Percentiles rank a stretch among this genome's conserved stretches.
Evolutionary conservation across 2,113 vertebrate species (phyloP).

Genomic region (Eulacestoma nigropectus): DNA sequence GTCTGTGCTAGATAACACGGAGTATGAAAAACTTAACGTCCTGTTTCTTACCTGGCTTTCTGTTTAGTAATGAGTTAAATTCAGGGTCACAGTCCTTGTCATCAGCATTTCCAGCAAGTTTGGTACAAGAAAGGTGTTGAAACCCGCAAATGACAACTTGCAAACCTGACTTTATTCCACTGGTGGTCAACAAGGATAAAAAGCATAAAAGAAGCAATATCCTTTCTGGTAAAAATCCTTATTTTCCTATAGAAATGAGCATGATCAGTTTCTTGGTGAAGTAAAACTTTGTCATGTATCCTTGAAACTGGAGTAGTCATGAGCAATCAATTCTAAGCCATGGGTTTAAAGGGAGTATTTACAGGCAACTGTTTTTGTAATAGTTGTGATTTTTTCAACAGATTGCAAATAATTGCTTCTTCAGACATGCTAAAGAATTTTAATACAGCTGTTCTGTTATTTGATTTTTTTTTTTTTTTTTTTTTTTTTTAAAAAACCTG

Average conservation of each 20-base stretch:
- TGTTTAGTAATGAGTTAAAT: neutral
- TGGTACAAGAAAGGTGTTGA: neutral
- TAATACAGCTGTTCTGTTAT: neutral
- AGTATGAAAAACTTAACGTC: fast-evolving
- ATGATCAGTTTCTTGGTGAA: neutral
- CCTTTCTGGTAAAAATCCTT: neutral
- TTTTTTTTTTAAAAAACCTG: too few relatives aligned
- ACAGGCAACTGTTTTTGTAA: neutral
- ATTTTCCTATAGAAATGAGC: neutral
- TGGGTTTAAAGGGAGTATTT: neutral
- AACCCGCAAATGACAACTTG: neutral
- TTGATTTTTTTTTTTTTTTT: neutral
- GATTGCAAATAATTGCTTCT: neutral
- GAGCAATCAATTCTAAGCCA: neutral
- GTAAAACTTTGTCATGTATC: neutral
- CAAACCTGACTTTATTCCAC: neutral
- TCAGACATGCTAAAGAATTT: neutral
- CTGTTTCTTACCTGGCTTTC: neutral
- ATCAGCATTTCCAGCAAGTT: neutral
- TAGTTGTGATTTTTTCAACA: neutral
- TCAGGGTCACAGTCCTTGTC: neutral
- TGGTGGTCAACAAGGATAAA: neutral
- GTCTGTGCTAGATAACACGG: neutral
- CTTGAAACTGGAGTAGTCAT: neutral
- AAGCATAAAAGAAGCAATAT: neutral